A percentile compares a stretch with the other conserved stretches of the same genome.
Evolutionary conservation across 2,113 vertebrate species (phyloP).

Genomic region (Tetrax tetrax): DNA sequence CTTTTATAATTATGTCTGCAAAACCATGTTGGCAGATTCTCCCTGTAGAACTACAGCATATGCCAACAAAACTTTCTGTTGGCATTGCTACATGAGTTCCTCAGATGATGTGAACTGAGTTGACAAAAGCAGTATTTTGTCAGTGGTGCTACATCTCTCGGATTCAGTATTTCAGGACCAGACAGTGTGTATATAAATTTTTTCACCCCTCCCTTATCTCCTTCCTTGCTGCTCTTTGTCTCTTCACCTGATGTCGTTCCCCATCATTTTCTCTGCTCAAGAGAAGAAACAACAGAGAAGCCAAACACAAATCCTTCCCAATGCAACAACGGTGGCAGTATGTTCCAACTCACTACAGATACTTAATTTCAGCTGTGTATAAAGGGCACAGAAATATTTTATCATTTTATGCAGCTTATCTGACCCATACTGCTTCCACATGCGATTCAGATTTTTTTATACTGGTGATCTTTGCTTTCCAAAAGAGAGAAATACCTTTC

Average conservation of each 20-base stretch:
- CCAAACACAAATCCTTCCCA: background rate
- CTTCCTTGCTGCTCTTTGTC: background rate
- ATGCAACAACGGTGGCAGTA: accelerated
- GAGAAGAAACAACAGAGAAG: background rate
- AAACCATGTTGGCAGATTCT: slow-evolving; percentile 12
- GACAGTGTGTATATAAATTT: background rate
- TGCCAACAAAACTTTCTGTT: slow-evolving; percentile 42
- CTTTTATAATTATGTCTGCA: slow-evolving; percentile 1
- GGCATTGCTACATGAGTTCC: background rate
- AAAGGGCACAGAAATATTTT: background rate
- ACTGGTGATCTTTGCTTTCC: background rate
- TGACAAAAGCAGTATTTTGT: slow-evolving; percentile 60
- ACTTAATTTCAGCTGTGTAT: background rate
- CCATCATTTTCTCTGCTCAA: background rate
- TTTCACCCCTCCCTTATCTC: background rate
- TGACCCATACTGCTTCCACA: background rate
- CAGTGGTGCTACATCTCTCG: background rate
- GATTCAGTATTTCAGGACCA: slow-evolving; percentile 4
- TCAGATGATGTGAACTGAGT: slow-evolving; percentile 7
- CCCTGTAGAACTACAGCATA: slow-evolving; percentile 15
- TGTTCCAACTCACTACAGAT: accelerated
- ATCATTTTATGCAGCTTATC: background rate
- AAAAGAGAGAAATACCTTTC: background rate
- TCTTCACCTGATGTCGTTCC: background rate
- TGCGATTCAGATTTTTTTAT: background rate